Conservation (phyloP, 2,888 invertebrate species). For the Dolomedes plantarius region DNA sequence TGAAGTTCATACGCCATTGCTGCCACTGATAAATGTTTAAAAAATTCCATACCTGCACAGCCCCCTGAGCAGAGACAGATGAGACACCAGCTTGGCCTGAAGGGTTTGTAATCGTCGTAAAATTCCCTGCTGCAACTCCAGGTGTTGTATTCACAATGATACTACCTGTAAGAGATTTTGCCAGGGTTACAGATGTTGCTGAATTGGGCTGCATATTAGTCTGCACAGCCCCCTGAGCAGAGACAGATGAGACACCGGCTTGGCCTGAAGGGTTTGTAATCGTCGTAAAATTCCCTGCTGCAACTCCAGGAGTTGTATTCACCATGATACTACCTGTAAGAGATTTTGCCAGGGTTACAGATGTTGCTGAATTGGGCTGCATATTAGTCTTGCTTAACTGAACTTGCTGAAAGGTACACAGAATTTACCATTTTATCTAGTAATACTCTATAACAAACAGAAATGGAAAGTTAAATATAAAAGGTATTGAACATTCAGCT, state of each 20-base stretch:
- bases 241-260: conserved; percentile 43
- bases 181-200: too few relatives aligned
- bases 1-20: too few relatives aligned
- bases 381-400: conserved; percentile 53
- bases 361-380: conserved; percentile 41
- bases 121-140: conserved; percentile 63
- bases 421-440: too few relatives aligned
- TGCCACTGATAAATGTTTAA: too few relatives aligned
- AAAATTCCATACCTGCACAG: conserved; percentile 66
- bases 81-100: conserved; percentile 53
- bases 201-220: too few relatives aligned
- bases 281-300: conserved; percentile 63
- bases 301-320: conserved; percentile 64
- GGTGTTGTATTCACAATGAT: conserved; percentile 72
- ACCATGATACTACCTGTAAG: conserved; percentile 71
- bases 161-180: too few relatives aligned
- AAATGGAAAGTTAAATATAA: too few relatives aligned
- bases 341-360: conserved; percentile 60
- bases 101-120: conserved; percentile 64
- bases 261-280: conserved; percentile 65
- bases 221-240: too few relatives aligned
- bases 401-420: conserved; percentile 29
- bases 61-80: conserved; percentile 47
- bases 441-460: background rate
- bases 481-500: too few relatives aligned